These are phyloP conservation scores for Calosoma granatense DNA, from an alignment of 1,140 invertebrate species.

Conservation along the genomic window DNA sequence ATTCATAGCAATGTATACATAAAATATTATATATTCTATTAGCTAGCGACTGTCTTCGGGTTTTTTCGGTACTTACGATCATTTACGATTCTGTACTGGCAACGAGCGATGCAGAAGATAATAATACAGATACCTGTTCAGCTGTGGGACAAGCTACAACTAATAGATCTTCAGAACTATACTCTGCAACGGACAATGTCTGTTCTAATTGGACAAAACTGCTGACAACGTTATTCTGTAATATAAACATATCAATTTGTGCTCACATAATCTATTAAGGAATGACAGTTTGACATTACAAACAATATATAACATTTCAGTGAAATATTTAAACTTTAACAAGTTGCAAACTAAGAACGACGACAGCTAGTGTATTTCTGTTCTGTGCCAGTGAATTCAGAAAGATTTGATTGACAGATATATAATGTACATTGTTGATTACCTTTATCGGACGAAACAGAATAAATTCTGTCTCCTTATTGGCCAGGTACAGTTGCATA, in stretches of 20 bases:
- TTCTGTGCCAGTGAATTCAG: too few relatives aligned
- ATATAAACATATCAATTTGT: conserved; percentile 20
- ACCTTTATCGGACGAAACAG: conserved; percentile 86
- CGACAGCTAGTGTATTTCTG: neutral
- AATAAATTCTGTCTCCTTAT: conserved; percentile 92
- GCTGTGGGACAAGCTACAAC: conserved; percentile 80
- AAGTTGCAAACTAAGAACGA: neutral
- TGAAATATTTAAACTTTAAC: conserved; percentile 7
- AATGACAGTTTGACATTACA: neutral
- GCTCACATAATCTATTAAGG: conserved; percentile 8
- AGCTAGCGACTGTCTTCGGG: too few relatives aligned
- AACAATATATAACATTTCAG: neutral
- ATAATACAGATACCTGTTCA: conserved; percentile 83
- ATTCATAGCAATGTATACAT: too few relatives aligned
- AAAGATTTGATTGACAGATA: too few relatives aligned
- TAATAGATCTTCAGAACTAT: conserved; percentile 67
- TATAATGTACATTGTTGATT: too few relatives aligned
- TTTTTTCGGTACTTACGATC: too few relatives aligned
- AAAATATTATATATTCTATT: too few relatives aligned
- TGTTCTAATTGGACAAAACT: conserved; percentile 76
- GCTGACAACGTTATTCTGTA: conserved; percentile 79
- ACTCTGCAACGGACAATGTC: conserved; percentile 57
- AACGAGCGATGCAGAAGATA: conserved; percentile 49
- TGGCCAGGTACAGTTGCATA: conserved; percentile 93
- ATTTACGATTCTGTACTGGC: neutral